These are phyloP conservation scores for Acronicta alni DNA, from an alignment of 2,888 invertebrate genomes.

Conservation along the genomic window DNA sequence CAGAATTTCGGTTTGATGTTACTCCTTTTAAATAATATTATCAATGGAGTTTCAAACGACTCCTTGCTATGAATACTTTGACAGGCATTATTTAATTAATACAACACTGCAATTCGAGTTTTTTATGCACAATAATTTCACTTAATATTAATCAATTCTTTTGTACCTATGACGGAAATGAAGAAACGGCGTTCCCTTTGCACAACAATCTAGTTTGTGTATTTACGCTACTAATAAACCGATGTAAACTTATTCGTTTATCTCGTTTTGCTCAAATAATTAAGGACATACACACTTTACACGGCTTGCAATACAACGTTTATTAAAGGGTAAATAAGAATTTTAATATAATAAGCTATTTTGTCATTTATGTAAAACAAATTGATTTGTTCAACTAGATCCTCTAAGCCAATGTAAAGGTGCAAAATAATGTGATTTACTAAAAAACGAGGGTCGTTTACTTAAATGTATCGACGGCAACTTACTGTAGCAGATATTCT, in stretches of 20 bases:
- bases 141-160: slow-evolving; percentile 22
- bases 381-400: no score
- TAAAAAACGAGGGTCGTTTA: not conserved
- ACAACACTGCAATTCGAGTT: slow-evolving; percentile 17
- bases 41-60: slow-evolving; percentile 24
- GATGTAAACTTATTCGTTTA: no score
- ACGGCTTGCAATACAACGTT: no score
- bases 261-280: no score
- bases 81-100: slow-evolving; percentile 45
- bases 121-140: slow-evolving; percentile 3
- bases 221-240: no score
- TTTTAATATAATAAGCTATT: no score
- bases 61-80: slow-evolving; percentile 34
- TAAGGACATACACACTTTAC: no score
- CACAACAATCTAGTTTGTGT: no score
- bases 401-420: not conserved
- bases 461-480: not conserved
- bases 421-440: slow-evolving; percentile 10
- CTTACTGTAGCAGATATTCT: not conserved
- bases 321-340: no score
- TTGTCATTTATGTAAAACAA: no score
- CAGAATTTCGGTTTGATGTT: not conserved
- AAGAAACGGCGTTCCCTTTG: slow-evolving; percentile 10
- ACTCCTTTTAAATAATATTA: slow-evolving; percentile 17
- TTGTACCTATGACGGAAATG: slow-evolving; percentile 25